A percentile compares a stretch with the other conserved stretches of the same genome.
phyloP scores from a whole-genome alignment of 2,888 invertebrate genomes.

The Acanthacorydalis orientalis region DNA sequence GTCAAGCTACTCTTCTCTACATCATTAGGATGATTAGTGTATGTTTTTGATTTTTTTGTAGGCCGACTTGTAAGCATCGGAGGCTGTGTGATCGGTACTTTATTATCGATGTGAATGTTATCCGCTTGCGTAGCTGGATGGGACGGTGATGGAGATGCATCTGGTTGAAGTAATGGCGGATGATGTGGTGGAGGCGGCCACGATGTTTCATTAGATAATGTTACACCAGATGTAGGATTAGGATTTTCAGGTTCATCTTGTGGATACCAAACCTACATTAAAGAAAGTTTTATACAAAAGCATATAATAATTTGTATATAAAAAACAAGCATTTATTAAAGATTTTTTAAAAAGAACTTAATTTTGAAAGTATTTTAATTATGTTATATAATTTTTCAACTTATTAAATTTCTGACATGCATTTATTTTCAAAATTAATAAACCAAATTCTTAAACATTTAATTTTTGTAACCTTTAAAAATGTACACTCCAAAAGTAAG shows the following conservation, averaged over 20 bases:
- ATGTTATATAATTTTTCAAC: too few relatives aligned
- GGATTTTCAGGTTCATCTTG: slow-evolving; percentile 34
- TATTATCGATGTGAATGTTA: slow-evolving; percentile 28
- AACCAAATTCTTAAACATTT: too few relatives aligned
- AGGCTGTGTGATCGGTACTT: slow-evolving; percentile 18
- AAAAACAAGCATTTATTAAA: too few relatives aligned
- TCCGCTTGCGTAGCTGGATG: slow-evolving; percentile 25
- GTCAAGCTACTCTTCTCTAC: slow-evolving; percentile 86
- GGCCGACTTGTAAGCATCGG: slow-evolving; percentile 36
- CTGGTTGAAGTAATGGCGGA: slow-evolving; percentile 14
- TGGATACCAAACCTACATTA: slow-evolving; percentile 45
- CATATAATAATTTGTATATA: too few relatives aligned
- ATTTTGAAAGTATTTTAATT: too few relatives aligned
- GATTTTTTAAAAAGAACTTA: slow-evolving; percentile 20
- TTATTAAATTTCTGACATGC: too few relatives aligned
- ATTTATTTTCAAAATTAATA: too few relatives aligned
- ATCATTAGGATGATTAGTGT: slow-evolving; percentile 78
- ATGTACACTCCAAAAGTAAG: not conserved
- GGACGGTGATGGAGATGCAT: slow-evolving; percentile 30
- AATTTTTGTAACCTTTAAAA: not conserved
- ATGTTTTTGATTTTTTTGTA: slow-evolving; percentile 45
- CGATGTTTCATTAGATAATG: slow-evolving; percentile 18
- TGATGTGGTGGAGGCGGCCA: slow-evolving; percentile 20
- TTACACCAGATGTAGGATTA: slow-evolving; percentile 18
- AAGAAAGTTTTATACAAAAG: too few relatives aligned